Base-by-base conservation (phyloP, 2,113 vertebrate genomes). In the Rutilus rutilus region DNA sequence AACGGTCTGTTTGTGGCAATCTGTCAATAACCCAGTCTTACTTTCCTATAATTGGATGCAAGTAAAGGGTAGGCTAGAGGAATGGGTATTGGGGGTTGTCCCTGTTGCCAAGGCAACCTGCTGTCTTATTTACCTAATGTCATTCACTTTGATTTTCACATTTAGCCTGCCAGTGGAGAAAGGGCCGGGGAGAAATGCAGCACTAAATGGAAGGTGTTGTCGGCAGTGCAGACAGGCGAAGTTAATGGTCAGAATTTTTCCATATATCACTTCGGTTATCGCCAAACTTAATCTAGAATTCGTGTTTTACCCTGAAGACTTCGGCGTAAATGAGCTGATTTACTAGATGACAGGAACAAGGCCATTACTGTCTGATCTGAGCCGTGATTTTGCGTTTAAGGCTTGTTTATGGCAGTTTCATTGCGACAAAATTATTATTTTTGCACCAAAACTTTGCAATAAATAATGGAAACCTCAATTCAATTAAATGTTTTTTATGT, bases 71-170 rank as follows among this genome's bases (percentile, higher is more conserved):
- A 91, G 93, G 93, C 92, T 92, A 92, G 91, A 94, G 91, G 91
- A 93, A 92, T 89, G 91, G 92, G 92, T 93, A 88, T 91, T 92
- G 90, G 90, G 67, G 83, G 33, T 69, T 88, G 12, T 80, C 91
- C 92, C 91, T 89, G 93, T 95, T 94, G 92, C 94, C 94, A 90
- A 91, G 94, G 94, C 92, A 95, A 95, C 94, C 93, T 89, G 90
- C 92, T 92, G 93, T 93, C 93, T 93, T 95, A 93, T 94, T 94
- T 95, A 94, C 93, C 93, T 94, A 94, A 94, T 94, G 93, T 93
- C 94, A 95, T 94, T 95, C 94, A 92, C 92, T 95, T 94, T 94
- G 95, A 95, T 95, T 93, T 94, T 93, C 92, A 93, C 93, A 92
- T 94, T 93, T 92, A 92, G 90, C 89, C 91, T 91, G 87, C 85